Conservation (phyloP, 2,888 invertebrate species). For the Marronus borbonicus region DNA sequence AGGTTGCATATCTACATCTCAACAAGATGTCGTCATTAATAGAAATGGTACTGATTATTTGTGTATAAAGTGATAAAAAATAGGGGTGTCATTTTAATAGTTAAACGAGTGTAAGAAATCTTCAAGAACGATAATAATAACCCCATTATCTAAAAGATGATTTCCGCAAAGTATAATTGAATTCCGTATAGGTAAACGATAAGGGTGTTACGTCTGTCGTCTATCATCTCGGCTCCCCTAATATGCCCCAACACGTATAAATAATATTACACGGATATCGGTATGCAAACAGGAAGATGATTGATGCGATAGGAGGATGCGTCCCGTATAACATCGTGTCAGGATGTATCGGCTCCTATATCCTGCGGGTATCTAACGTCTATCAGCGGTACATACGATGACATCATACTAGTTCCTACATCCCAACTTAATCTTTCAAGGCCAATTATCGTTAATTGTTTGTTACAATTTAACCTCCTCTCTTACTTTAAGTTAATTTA, state of each 20-base stretch:
- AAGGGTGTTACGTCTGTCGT: conserved; percentile 31
- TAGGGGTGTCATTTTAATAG: too few relatives aligned
- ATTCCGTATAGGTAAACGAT: conserved; percentile 42
- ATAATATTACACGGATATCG: conserved; percentile 61
- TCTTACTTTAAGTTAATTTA: too few relatives aligned
- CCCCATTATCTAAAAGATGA: not conserved
- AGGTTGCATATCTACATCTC: too few relatives aligned
- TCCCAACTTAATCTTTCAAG: too few relatives aligned
- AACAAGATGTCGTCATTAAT: too few relatives aligned
- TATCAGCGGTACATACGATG: not conserved
- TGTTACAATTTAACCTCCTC: too few relatives aligned
- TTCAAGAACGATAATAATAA: too few relatives aligned
- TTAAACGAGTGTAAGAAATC: too few relatives aligned
- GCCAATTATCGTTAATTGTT: too few relatives aligned
- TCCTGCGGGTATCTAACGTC: conserved; percentile 46
- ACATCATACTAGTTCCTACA: too few relatives aligned
- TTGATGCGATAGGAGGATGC: conserved; percentile 56
- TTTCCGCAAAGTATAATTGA: conserved; percentile 31
- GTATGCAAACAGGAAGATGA: conserved; percentile 62
- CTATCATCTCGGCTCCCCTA: conserved; percentile 52
- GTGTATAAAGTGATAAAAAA: too few relatives aligned
- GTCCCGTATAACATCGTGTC: conserved; percentile 48
- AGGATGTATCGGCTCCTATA: conserved; percentile 48
- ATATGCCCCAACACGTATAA: conserved; percentile 62
- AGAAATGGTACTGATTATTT: too few relatives aligned